Conservation (phyloP, 1,140 invertebrate genomes). For the Galleria mellonella region DNA sequence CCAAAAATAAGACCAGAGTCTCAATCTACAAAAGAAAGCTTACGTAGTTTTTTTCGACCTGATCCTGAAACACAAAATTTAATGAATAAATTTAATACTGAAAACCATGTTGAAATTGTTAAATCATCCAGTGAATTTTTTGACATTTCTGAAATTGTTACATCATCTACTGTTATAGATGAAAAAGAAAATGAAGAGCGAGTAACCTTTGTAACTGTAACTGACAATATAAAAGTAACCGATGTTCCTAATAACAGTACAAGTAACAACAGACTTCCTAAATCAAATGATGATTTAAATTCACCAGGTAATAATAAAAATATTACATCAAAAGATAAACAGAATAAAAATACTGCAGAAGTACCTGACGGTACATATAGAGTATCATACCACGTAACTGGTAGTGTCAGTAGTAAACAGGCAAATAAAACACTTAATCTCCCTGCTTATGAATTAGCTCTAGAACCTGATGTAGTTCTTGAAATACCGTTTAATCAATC, state of each 20-base stretch:
- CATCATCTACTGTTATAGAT: conserved; percentile 5
- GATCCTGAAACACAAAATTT: conserved; percentile 39
- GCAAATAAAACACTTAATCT: conserved; percentile 59
- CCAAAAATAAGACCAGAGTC: conserved; percentile 53
- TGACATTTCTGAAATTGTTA: conserved; percentile 29
- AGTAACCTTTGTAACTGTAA: conserved; percentile 13
- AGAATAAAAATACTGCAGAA: conserved; percentile 15
- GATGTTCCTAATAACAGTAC: conserved; percentile 13
- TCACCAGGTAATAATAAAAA: conserved; percentile 16
- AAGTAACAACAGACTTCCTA: conserved; percentile 47
- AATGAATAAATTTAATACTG: conserved; percentile 28
- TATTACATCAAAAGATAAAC: conserved; percentile 11
- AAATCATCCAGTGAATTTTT: conserved; percentile 21
- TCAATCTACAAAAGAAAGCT: conserved; percentile 27
- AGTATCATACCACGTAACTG: conserved; percentile 64
- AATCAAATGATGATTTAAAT: conserved; percentile 52
- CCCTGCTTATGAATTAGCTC: conserved; percentile 56
- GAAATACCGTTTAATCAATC: conserved; percentile 65
- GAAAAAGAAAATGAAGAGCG: conserved; percentile 8
- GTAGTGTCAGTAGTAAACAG: conserved; percentile 65
- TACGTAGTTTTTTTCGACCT: conserved; percentile 39
- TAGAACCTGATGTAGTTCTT: conserved; percentile 60
- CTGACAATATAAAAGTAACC: conserved; percentile 20
- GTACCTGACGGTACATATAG: conserved; percentile 62
- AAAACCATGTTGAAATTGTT: conserved; percentile 23